Evolutionary conservation across 1,140 invertebrate species (phyloP), one percentile per base, ranked within the genome.

Genomic region (Dufourea novaeangliae): DNA sequence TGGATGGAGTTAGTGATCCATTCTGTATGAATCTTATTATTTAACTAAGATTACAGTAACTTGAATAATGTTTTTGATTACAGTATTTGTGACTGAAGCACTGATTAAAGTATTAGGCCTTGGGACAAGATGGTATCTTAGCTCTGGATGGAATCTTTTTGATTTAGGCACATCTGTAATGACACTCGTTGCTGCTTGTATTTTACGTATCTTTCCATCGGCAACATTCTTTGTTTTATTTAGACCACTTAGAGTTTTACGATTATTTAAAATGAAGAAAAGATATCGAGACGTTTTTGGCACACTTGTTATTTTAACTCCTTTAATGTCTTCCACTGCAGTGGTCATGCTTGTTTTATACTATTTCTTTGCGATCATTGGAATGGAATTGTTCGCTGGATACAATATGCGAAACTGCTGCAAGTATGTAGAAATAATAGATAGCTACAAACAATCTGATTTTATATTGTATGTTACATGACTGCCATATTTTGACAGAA

Each of bases 311-410:
- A 95, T 98, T 76, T 92, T 97, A 27, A 94, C 95, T 6, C 96
- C 96, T 22, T 92, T 96, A 5, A 94, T 96, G 93, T 96, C 95
- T 59, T 96, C 95, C 8, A 95, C 96, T 1, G 95, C 95, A 34
- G 94, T 97, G 68, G 96, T 97, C 0, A 97, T 98, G 93, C 92
- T 98, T 12, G 94, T 98, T 78, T 94, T 98, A 85, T 98, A 98
- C 90, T 98, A 98, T 90, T 97, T 97, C 92, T 98, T 97, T 93
- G 96, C 97, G 4, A 97, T 98, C 73, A 95, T 98, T 87, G 97
- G 97, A 69, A 98, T 98, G 97, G 97, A 98, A 91, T 90, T 97
- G 17, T 98, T 98, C 90, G 94, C 96, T 10, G 93, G 94, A 8
- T 95, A 95, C 85, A 94, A 97, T 86, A 94, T 98, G 88, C 94